Evolutionary conservation across 2,888 invertebrate genomes (phyloP).

Genomic region (Hirtodrosophila alboralis): DNA sequence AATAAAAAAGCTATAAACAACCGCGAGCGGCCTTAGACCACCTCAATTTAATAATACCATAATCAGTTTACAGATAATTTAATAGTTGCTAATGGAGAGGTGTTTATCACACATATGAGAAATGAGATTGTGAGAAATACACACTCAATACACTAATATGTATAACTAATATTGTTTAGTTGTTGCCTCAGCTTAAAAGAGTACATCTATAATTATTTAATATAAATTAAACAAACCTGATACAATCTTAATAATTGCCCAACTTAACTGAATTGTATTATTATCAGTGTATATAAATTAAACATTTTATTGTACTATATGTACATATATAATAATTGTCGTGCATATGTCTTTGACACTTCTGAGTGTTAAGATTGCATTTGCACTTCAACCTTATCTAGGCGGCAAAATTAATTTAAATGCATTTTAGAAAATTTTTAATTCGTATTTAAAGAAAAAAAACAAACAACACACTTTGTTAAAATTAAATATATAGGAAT

Average conservation of each 20-base stretch:
- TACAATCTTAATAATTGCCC: slow-evolving; percentile 22
- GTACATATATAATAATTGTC: slow-evolving; percentile 13
- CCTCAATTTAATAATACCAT: slow-evolving; percentile 52
- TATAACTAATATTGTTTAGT: slow-evolving; percentile 9
- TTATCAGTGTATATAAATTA: slow-evolving; percentile 26
- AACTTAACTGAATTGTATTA: slow-evolving; percentile 1
- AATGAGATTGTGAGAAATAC: slow-evolving; percentile 17
- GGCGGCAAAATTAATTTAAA: slow-evolving; percentile 1
- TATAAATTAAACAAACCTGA: slow-evolving; percentile 3
- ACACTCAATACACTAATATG: slow-evolving; percentile 4
- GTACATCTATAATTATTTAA: slow-evolving; percentile 1
- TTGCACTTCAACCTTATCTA: slow-evolving; percentile 27
- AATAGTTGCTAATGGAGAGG: slow-evolving; percentile 64
- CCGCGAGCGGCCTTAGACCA: slow-evolving; percentile 22
- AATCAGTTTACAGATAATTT: slow-evolving; percentile 76
- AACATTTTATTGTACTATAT: slow-evolving; percentile 14
- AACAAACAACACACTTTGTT: not conserved
- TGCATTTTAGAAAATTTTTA: slow-evolving; percentile 1
- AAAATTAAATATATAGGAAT: slow-evolving; percentile 10
- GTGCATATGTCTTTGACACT: slow-evolving; percentile 15
- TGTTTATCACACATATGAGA: slow-evolving; percentile 49
- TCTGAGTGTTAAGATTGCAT: slow-evolving; percentile 26
- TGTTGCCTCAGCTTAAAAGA: slow-evolving; percentile 14
- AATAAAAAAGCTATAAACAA: slow-evolving; percentile 14
- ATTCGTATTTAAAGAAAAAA: too few relatives aligned